These are phyloP conservation scores for Parazoanthus atlanticus DNA, from an alignment of 92 coral and sea anemone species.

Conservation along the genomic window DNA sequence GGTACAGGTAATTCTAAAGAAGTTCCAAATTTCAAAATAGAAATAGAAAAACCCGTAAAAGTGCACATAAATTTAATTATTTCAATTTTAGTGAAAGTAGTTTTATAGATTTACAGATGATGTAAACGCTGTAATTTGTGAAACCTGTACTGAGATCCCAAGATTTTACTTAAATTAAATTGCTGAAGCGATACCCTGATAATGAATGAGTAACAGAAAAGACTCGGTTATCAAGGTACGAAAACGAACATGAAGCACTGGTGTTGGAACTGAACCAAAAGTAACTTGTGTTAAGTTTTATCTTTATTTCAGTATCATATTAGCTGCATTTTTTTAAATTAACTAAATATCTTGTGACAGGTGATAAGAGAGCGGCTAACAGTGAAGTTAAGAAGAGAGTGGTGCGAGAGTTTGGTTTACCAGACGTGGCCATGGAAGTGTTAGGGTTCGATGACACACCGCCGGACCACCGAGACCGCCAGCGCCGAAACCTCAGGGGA, in stretches of 20 bases:
- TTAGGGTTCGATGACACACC: conserved; percentile 8
- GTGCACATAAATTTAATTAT: background rate
- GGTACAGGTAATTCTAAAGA: too few species aligned
- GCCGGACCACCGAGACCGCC: background rate
- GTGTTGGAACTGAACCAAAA: too few species aligned
- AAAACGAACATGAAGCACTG: too few species aligned
- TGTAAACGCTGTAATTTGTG: background rate
- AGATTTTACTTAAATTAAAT: background rate
- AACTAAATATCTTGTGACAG: background rate
- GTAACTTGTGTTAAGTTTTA: too few species aligned
- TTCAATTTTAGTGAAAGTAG: too few species aligned
- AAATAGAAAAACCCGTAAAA: too few species aligned
- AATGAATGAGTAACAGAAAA: too few species aligned
- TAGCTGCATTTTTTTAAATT: background rate
- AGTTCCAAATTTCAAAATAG: too few species aligned
- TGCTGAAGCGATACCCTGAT: too few species aligned
- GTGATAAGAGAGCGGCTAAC: background rate
- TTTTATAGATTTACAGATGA: too few species aligned
- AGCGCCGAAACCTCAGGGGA: background rate
- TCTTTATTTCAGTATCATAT: background rate
- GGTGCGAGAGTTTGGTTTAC: conserved; percentile 83
- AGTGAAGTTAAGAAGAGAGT: conserved; percentile 47
- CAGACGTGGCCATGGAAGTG: conserved; percentile 92
- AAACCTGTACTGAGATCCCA: too few species aligned
- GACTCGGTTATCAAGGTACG: too few species aligned